phyloP scores from a whole-genome alignment of 2,797 vertebrate species.

The Enteromius afrohamiltoni region DNA sequence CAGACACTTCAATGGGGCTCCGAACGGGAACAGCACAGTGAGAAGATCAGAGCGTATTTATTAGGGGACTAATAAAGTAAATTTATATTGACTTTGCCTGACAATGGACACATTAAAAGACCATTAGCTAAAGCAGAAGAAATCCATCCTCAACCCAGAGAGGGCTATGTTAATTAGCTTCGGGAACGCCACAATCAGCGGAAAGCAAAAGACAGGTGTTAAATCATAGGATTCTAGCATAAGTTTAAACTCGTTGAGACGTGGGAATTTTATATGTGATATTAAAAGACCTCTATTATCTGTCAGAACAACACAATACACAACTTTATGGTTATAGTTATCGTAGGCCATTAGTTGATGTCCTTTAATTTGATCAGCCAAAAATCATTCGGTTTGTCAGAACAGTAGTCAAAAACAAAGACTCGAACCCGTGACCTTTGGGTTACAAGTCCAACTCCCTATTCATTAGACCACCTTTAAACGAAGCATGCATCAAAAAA shows the following conservation, averaged over 20 bases:
- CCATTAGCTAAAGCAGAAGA: slow-evolving; percentile 58
- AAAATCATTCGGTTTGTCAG: not conserved
- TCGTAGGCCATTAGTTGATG: too few species aligned
- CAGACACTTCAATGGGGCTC: not conserved
- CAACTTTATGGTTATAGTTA: not conserved
- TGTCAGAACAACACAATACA: not conserved
- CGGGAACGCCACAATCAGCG: not conserved
- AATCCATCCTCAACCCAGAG: slow-evolving; percentile 54
- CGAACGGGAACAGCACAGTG: not conserved
- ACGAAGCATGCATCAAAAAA: not conserved
- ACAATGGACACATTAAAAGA: slow-evolving; percentile 65
- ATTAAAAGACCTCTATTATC: not conserved
- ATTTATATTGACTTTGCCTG: slow-evolving; percentile 65
- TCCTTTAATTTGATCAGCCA: not conserved
- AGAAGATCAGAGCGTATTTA: slow-evolving; percentile 30
- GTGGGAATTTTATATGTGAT: slow-evolving; percentile 9
- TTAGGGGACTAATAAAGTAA: slow-evolving; percentile 60
- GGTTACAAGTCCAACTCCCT: too few species aligned
- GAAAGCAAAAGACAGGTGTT: slow-evolving; percentile 45
- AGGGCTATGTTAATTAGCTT: slow-evolving; percentile 51
- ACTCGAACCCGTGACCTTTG: too few species aligned
- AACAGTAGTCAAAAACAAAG: not conserved
- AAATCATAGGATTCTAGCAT: slow-evolving; percentile 20
- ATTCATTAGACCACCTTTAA: too few species aligned
- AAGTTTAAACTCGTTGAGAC: slow-evolving; percentile 14